Evolutionary conservation across 2,113 vertebrate species (phyloP).

Genomic region (Fulmarus glacialis): DNA sequence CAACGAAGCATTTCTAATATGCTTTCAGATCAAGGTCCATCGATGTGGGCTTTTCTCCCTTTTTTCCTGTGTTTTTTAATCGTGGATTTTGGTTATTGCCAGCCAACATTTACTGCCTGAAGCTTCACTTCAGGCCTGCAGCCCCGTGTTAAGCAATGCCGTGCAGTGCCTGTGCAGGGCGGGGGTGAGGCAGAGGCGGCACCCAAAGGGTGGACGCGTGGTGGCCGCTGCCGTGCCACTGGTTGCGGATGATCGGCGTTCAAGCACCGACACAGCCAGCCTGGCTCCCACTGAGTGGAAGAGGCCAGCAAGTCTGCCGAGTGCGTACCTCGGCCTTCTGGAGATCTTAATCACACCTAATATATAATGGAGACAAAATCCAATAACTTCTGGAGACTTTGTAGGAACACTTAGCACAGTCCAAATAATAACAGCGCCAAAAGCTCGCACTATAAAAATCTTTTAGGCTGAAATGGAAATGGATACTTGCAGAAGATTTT

Average conservation of each 20-base stretch:
- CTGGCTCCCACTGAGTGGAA: not conserved
- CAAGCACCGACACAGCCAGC: not conserved
- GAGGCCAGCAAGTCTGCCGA: not conserved
- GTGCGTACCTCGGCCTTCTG: not conserved
- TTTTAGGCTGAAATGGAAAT: not conserved
- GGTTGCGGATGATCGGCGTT: rapidly evolving
- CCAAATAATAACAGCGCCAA: not conserved
- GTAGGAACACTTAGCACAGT: not conserved
- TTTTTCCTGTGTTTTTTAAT: not conserved
- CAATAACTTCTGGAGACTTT: not conserved
- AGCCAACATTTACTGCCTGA: not conserved
- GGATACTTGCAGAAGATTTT: not conserved
- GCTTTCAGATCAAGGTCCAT: not conserved
- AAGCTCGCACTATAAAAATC: not conserved
- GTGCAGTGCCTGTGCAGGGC: rapidly evolving
- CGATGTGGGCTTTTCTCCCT: not conserved
- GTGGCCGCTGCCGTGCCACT: rapidly evolving
- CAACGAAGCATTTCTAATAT: not conserved
- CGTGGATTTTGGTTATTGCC: not conserved
- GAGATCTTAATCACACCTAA: not conserved
- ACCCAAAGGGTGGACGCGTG: rapidly evolving
- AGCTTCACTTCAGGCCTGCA: not conserved
- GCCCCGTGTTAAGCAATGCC: rapidly evolving
- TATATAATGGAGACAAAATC: not conserved
- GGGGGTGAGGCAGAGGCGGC: not conserved